Conservation (phyloP, 2,113 vertebrate species). For the Oreochromis niloticus region DNA sequence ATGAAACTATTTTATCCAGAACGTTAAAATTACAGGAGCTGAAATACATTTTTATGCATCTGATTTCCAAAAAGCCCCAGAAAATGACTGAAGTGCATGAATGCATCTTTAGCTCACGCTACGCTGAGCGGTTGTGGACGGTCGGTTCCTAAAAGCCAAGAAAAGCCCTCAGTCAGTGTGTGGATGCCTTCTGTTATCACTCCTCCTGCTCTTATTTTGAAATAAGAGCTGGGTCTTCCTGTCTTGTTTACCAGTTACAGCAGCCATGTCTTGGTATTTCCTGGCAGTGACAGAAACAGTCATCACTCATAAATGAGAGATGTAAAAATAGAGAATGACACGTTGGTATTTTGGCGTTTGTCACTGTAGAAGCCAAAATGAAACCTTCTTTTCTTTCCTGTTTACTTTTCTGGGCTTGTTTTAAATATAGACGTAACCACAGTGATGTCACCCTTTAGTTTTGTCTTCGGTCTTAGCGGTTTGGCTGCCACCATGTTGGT, state of each 20-base stretch:
- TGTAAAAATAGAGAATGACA: background rate
- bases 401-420: background rate
- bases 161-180: fast-evolving
- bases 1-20: background rate
- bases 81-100: background rate
- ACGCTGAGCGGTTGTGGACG: background rate
- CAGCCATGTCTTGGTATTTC: background rate
- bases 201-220: background rate
- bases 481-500: background rate
- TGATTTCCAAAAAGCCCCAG: background rate
- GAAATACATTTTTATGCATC: background rate
- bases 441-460: background rate
- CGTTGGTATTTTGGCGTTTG: background rate
- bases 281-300: background rate
- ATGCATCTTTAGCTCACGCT: fast-evolving
- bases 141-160: background rate
- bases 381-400: background rate
- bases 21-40: background rate
- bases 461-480: background rate
- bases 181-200: background rate
- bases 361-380: fast-evolving
- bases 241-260: background rate
- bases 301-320: background rate
- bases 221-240: background rate
- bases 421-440: background rate